A percentile compares a stretch with the other conserved stretches of the same genome.
Evolutionary conservation across 2,888 invertebrate genomes (phyloP).

Genomic region (Polydrusus tereticollis): DNA sequence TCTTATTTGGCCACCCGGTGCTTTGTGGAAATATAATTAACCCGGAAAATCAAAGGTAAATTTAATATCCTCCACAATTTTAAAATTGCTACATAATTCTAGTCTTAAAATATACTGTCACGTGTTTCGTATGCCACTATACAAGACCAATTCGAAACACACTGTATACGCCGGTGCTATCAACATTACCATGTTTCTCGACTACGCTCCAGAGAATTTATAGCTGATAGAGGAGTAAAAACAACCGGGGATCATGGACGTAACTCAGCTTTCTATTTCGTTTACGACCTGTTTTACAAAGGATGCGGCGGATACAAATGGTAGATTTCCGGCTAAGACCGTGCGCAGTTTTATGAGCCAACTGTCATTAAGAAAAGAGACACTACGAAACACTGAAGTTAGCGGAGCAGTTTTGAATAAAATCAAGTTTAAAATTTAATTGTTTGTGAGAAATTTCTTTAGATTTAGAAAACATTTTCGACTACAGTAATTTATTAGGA

Average conservation of each 20-base stretch:
- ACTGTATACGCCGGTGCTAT: conserved; percentile 1
- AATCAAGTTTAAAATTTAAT: conserved; percentile 11
- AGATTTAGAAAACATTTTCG: neutral
- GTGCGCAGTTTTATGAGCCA: conserved; percentile 30
- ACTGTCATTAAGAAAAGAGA: conserved; percentile 19
- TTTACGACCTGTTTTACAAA: conserved; percentile 34
- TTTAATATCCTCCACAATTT: too few species aligned
- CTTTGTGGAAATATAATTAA: too few species aligned
- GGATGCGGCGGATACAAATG: conserved; percentile 29
- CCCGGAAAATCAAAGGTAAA: too few species aligned
- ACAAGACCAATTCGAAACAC: neutral
- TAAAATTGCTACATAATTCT: too few species aligned
- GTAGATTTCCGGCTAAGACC: conserved; percentile 27
- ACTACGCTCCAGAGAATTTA: conserved; percentile 30
- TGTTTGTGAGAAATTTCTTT: neutral
- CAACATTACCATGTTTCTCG: conserved; percentile 16
- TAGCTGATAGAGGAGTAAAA: conserved; percentile 27
- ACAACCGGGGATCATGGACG: conserved; percentile 23
- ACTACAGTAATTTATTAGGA: neutral
- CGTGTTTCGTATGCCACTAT: neutral
- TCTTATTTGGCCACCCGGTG: too few species aligned
- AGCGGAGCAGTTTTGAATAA: neutral
- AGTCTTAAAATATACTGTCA: too few species aligned
- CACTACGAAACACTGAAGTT: conserved; percentile 16
- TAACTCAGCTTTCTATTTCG: conserved; percentile 30